Percentiles rank a stretch among this genome's conserved stretches.
Conservation (phyloP, 2,888 invertebrate species). For the Drosophila mimica region DNA sequence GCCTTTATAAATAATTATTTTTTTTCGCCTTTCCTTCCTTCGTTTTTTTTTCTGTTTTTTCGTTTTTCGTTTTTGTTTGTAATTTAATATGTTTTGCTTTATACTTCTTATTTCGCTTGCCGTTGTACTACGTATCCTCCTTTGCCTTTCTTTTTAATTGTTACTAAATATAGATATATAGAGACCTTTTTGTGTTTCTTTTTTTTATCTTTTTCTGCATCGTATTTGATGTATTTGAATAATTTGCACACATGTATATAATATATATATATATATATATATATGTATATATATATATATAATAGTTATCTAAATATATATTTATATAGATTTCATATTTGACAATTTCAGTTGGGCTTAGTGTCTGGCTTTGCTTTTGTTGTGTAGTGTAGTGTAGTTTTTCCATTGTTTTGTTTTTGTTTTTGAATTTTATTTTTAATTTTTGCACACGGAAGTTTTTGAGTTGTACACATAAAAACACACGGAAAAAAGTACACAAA, state of each 20-base stretch:
- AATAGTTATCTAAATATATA: conserved; percentile 79
- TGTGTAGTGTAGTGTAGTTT: conserved; percentile 60
- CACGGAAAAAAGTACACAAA: conserved; percentile 67
- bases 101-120: conserved; percentile 79
- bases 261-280: conserved; percentile 59
- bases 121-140: conserved; percentile 82
- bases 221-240: conserved; percentile 71
- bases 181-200: conserved; percentile 48
- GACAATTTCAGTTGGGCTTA: conserved; percentile 81
- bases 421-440: conserved; percentile 27
- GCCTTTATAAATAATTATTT: conserved; percentile 84
- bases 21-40: conserved; percentile 50
- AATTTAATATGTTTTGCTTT: conserved; percentile 62
- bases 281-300: conserved; percentile 66
- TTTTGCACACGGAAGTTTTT: conserved; percentile 73
- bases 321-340: conserved; percentile 76
- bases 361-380: conserved; percentile 71
- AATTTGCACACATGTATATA: conserved; percentile 78
- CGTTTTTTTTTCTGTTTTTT: conserved; percentile 30
- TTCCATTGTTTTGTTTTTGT: conserved; percentile 18
- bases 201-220: conserved; percentile 33
- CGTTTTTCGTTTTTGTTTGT: conserved; percentile 31
- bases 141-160: conserved; percentile 62
- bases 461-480: conserved; percentile 72
- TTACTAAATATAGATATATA: conserved; percentile 71